Percentiles rank a stretch among this genome's conserved stretches.
phyloP scores from a whole-genome alignment of 2,888 invertebrate genomes.

The Drosophila merina region DNA sequence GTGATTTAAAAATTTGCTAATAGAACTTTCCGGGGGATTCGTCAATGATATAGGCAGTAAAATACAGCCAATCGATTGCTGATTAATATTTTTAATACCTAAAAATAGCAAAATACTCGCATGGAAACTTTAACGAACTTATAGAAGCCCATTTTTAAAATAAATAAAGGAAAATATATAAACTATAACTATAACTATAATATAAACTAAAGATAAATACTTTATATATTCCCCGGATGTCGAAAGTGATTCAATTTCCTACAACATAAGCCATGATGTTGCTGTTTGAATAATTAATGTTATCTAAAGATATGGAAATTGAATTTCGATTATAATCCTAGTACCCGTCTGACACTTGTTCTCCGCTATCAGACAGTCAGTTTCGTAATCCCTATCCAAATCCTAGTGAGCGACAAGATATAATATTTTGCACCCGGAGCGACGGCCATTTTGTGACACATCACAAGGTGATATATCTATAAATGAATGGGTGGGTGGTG shows the following conservation, averaged over 20 bases:
- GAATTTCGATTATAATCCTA: slow-evolving; percentile 5
- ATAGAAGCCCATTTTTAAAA: no score
- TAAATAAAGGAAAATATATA: no score
- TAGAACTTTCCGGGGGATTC: background rate
- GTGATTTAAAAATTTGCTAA: slow-evolving; percentile 6
- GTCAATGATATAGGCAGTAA: background rate
- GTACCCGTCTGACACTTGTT: slow-evolving; percentile 25
- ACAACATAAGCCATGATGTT: background rate
- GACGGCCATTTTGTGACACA: slow-evolving; percentile 40
- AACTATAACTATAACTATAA: no score
- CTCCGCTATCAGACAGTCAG: slow-evolving; percentile 28
- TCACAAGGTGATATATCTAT: slow-evolving; percentile 35
- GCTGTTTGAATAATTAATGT: background rate
- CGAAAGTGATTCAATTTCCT: background rate
- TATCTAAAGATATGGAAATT: slow-evolving; percentile 16
- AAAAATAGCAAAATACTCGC: slow-evolving; percentile 8
- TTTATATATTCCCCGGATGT: background rate
- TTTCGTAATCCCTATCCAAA: slow-evolving; percentile 27
- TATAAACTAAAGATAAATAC: no score
- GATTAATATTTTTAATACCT: slow-evolving; percentile 23
- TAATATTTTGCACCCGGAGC: slow-evolving; percentile 36
- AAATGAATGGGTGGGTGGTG: slow-evolving; percentile 11
- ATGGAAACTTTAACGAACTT: background rate
- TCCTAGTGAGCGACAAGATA: slow-evolving; percentile 21
- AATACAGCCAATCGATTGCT: slow-evolving; percentile 14